Evolutionary conservation across 2,888 invertebrate species (phyloP).

Genomic region (Nomada ruficornis): DNA sequence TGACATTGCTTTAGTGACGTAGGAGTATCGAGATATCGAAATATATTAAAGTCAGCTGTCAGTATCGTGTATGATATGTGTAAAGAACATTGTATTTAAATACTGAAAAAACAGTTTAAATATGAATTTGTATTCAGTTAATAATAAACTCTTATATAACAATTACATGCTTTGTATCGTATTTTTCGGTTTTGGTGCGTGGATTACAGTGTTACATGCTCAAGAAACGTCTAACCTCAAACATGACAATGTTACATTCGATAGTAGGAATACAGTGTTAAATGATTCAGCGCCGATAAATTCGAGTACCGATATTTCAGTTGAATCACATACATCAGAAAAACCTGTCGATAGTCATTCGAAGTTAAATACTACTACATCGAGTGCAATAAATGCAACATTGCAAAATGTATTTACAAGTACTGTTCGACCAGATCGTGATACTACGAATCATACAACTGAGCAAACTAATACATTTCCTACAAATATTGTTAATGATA

Average conservation of each 20-base stretch:
- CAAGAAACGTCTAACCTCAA: constrained; percentile 58
- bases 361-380: constrained; percentile 7
- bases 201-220: constrained; percentile 16
- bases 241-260: constrained; percentile 34
- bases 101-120: constrained; percentile 27
- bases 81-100: constrained; percentile 3
- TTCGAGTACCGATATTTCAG: neutral
- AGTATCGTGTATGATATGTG: constrained; percentile 11
- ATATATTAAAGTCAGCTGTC: constrained; percentile 36
- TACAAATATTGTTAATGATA: constrained; percentile 42
- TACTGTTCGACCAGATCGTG: constrained; percentile 32
- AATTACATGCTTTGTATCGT: constrained; percentile 18
- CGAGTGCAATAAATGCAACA: constrained; percentile 31
- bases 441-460: constrained; percentile 41
- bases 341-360: neutral
- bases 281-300: constrained; percentile 2
- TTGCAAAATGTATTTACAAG: constrained; percentile 21
- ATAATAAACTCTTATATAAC: constrained; percentile 33
- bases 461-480: constrained; percentile 43
- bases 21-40: constrained; percentile 46
- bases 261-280: constrained; percentile 10
- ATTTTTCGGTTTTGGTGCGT: constrained; percentile 21
- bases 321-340: constrained; percentile 9
- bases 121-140: constrained; percentile 38
- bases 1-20: constrained; percentile 19